phyloP scores from a whole-genome alignment of 2,113 vertebrate species.

The Malurus melanocephalus region DNA sequence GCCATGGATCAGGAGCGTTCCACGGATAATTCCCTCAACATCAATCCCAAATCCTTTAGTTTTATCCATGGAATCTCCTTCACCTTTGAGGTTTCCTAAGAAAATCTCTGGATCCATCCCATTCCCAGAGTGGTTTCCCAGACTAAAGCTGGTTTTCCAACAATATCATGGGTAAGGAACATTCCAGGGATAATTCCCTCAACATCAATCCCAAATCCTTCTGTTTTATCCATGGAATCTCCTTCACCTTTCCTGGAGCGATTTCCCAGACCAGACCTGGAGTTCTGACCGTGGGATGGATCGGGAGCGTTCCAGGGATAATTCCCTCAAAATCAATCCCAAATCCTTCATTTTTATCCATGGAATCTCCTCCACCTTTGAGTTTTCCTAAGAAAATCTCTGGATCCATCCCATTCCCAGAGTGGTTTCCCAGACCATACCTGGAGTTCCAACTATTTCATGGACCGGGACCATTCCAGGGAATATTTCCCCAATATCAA shows the following conservation, averaged over 20 bases:
- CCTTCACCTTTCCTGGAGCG: neutral
- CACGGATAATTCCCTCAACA: neutral
- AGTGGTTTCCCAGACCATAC: no score
- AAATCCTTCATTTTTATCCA: neutral
- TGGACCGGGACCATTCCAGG: no score
- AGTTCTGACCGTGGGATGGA: no score
- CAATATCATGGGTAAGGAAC: no score
- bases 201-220: neutral
- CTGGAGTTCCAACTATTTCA: no score
- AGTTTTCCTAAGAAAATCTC: no score
- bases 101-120: no score
- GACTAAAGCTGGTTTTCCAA: no score
- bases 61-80: neutral
- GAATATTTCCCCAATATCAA: neutral
- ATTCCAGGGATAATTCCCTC: neutral
- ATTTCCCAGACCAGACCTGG: no score
- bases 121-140: no score
- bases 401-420: no score
- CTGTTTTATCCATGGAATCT: neutral
- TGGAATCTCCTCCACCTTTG: neutral
- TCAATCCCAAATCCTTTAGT: neutral
- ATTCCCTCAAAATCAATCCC: neutral
- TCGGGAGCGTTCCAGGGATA: neutral
- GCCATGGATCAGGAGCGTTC: neutral
- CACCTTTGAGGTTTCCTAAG: no score